phyloP scores from a whole-genome alignment of 2,113 vertebrate genomes.

The Podarcis raffonei region DNA sequence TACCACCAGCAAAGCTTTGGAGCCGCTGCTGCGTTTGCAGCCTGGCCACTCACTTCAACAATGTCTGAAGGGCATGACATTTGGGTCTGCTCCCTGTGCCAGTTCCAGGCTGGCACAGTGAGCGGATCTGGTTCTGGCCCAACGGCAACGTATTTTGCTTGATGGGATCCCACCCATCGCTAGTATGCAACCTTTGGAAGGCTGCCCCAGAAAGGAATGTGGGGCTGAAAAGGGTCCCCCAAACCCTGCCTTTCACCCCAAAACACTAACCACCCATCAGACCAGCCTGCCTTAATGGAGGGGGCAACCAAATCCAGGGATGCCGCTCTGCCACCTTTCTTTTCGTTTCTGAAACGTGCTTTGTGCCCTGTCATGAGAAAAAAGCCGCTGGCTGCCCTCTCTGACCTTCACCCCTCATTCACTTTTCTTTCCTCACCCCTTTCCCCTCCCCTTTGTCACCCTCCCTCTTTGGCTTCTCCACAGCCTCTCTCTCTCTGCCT shows the following conservation, averaged over 20 bases:
- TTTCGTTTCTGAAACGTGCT: neutral
- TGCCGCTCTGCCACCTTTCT: neutral
- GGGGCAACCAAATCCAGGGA: neutral
- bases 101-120: too few relatives aligned
- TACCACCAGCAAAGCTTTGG: too few relatives aligned
- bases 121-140: too few relatives aligned
- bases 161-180: too few relatives aligned
- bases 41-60: too few relatives aligned
- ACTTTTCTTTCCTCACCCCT: neutral
- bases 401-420: fast-evolving
- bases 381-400: neutral
- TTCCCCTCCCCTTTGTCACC: neutral
- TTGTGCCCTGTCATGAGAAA: neutral
- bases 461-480: fast-evolving
- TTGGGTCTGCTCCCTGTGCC: too few relatives aligned
- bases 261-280: neutral
- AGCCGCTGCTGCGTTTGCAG: too few relatives aligned
- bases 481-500: conserved; percentile 26
- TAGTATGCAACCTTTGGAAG: too few relatives aligned
- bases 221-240: neutral
- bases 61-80: too few relatives aligned
- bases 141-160: too few relatives aligned
- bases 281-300: neutral
- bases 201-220: neutral
- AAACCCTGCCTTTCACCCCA: neutral